Conservation (phyloP, 1,140 invertebrate species). For the Meloidogyne floridensis region DNA sequence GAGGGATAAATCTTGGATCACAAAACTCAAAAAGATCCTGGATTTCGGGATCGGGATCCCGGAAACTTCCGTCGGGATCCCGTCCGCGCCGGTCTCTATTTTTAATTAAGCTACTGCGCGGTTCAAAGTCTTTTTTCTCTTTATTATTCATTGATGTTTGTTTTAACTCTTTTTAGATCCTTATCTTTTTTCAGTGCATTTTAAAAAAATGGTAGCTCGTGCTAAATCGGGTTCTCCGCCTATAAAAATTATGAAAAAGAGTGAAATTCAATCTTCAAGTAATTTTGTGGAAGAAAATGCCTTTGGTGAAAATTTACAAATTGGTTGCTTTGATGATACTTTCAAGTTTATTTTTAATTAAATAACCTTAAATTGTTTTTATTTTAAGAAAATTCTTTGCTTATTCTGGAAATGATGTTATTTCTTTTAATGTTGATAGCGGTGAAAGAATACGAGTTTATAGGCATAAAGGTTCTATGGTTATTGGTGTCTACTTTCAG, state of each 20-base stretch:
- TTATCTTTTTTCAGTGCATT: neutral
- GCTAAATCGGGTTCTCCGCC: neutral
- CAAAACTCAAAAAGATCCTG: too few relatives aligned
- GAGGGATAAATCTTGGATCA: too few relatives aligned
- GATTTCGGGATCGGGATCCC: too few relatives aligned
- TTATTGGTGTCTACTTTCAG: neutral
- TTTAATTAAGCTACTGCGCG: too few relatives aligned
- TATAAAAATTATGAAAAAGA: neutral
- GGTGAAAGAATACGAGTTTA: neutral
- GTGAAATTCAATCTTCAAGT: neutral
- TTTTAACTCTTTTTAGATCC: too few relatives aligned
- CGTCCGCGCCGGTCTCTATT: too few relatives aligned
- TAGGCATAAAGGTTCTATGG: neutral
- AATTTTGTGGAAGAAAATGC: neutral
- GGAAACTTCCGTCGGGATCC: too few relatives aligned
- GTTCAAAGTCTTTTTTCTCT: too few relatives aligned
- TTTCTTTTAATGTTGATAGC: neutral
- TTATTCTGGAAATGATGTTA: neutral
- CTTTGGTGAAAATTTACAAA: neutral
- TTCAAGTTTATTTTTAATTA: neutral
- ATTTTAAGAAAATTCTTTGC: conserved; percentile 9
- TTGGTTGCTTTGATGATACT: neutral
- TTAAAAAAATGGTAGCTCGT: neutral
- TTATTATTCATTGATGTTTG: too few relatives aligned
- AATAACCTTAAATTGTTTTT: neutral